A percentile compares a stretch with the other conserved stretches of the same genome.
These are phyloP conservation scores for Corynorhinus townsendii DNA, from an alignment of 2,113 vertebrate species.

Conservation along the genomic window DNA sequence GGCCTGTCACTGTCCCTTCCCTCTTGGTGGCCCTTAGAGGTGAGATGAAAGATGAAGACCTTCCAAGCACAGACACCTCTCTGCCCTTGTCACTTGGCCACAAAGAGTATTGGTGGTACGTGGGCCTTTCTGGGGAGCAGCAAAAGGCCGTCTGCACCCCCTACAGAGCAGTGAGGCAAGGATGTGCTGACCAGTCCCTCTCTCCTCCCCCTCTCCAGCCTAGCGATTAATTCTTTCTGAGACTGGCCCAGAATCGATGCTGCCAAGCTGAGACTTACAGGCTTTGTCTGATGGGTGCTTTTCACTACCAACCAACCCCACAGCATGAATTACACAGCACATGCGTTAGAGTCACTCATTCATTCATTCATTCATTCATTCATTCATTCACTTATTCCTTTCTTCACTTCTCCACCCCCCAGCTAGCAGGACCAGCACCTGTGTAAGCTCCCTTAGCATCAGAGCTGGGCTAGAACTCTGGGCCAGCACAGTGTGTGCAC, in stretches of 20 bases:
- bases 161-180: not conserved
- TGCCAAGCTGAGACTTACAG: fast-evolving
- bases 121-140: not conserved
- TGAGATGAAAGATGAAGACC: not conserved
- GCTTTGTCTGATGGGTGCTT: not conserved
- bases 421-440: not conserved
- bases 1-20: not conserved
- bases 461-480: not conserved
- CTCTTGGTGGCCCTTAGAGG: not conserved
- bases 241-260: not conserved
- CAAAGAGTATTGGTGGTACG: not conserved
- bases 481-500: not conserved
- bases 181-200: not conserved
- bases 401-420: too few relatives aligned
- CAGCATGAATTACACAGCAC: too few relatives aligned
- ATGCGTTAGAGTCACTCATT: fast-evolving
- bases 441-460: not conserved
- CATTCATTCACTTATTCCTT: not conserved
- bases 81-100: not conserved
- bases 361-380: not conserved
- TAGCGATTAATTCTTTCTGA: too few relatives aligned
- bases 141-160: not conserved
- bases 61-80: not conserved
- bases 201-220: not conserved
- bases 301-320: not conserved